Conservation (phyloP, 2,113 vertebrate species). For the Ivindomyrus marchei region DNA sequence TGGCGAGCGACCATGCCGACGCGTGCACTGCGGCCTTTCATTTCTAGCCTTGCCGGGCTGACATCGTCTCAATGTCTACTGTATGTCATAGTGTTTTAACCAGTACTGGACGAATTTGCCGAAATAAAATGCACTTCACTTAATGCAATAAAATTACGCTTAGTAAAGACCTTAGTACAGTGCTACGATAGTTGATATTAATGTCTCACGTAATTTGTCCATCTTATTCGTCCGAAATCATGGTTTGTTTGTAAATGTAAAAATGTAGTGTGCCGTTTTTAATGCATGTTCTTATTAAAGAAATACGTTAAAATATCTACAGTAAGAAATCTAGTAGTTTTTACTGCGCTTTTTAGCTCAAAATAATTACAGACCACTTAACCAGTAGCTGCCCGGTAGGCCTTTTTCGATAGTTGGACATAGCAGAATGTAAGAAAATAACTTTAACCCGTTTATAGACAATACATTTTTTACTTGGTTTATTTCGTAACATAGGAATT, state of each 20-base stretch:
- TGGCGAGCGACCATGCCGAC: conserved; percentile 32
- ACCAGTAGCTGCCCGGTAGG: not conserved
- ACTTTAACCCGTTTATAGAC: not conserved
- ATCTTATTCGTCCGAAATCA: not conserved
- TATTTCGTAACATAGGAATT: not conserved
- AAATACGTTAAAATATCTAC: not conserved
- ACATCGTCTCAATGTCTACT: not conserved
- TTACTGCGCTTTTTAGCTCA: not conserved
- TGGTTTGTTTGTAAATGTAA: not conserved
- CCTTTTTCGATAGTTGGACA: not conserved
- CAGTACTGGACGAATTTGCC: not conserved
- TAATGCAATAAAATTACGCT: not conserved
- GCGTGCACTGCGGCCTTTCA: not conserved
- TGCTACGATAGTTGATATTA: not conserved
- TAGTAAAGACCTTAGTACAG: not conserved
- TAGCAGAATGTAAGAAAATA: not conserved
- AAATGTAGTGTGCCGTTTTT: not conserved
- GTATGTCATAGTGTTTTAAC: not conserved
- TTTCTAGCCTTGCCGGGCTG: not conserved
- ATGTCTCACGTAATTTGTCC: not conserved
- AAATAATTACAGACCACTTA: not conserved
- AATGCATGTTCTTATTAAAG: not conserved
- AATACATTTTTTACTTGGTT: not conserved
- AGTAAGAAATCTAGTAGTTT: not conserved
- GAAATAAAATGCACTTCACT: not conserved